Conservation (phyloP, 2,113 vertebrate species). For the Coptodon bakossiorum region DNA sequence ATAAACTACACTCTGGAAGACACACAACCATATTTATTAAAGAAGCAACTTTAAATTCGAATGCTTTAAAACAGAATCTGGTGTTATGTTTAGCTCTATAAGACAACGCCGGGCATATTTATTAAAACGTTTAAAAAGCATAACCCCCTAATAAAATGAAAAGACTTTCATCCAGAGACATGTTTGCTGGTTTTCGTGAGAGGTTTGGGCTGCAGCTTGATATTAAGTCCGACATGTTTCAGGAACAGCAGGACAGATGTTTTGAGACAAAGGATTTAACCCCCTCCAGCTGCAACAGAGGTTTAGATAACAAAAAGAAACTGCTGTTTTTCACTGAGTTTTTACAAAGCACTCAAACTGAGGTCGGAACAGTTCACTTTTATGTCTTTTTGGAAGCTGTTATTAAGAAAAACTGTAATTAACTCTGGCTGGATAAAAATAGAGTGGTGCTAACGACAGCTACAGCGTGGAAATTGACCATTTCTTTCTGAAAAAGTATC, state of each 20-base stretch:
- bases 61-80: neutral
- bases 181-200: neutral
- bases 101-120: neutral
- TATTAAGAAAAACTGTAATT: constrained; percentile 59
- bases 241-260: constrained; percentile 63
- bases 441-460: constrained; percentile 7
- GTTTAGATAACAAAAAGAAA: neutral
- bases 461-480: neutral
- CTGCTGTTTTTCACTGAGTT: neutral
- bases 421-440: constrained; percentile 23
- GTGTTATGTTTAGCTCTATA: neutral
- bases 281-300: constrained; percentile 28
- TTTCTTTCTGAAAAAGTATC: neutral
- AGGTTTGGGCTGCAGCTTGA: neutral
- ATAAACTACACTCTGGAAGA: rapidly evolving
- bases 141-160: neutral
- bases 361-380: neutral
- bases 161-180: neutral
- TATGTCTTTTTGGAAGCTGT: constrained; percentile 32
- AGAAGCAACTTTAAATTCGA: rapidly evolving
- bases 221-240: neutral
- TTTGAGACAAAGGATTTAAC: constrained; percentile 65
- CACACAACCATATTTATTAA: rapidly evolving
- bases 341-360: neutral
- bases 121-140: neutral